Evolutionary conservation across 2,888 invertebrate species (phyloP).

Genomic region (Andrena fulva): DNA sequence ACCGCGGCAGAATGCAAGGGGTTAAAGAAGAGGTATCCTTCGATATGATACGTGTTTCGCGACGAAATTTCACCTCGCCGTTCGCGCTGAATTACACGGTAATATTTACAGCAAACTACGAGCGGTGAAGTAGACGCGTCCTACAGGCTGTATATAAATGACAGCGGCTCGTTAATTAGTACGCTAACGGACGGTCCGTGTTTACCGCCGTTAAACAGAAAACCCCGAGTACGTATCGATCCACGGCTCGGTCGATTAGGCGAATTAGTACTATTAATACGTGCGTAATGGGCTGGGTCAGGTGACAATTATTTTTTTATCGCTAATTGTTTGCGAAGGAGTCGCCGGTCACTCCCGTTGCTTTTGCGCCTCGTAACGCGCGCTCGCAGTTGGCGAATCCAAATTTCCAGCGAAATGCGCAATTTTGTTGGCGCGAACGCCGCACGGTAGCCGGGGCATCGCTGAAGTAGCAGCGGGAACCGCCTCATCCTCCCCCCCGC

Average conservation of each 20-base stretch:
- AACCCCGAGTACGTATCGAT: slow-evolving; percentile 51
- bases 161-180: slow-evolving; percentile 45
- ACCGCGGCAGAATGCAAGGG: no score
- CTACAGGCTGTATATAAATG: slow-evolving; percentile 27
- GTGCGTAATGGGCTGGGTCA: slow-evolving; percentile 26
- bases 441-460: background rate
- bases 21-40: background rate
- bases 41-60: background rate
- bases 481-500: background rate
- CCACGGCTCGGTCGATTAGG: slow-evolving; percentile 42
- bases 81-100: background rate
- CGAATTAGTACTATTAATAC: slow-evolving; percentile 53
- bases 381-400: background rate
- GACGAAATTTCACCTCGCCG: background rate
- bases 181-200: slow-evolving; percentile 25
- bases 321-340: slow-evolving; percentile 40
- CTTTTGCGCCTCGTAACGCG: background rate
- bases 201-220: slow-evolving; percentile 50
- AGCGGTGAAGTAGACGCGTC: background rate
- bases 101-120: slow-evolving; percentile 36
- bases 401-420: background rate
- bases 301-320: slow-evolving; percentile 44
- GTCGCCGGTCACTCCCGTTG: background rate
- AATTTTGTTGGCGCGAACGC: background rate
- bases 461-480: background rate